Conservation (phyloP, 2,888 invertebrate species). For the Scaptomyza polygonia region DNA sequence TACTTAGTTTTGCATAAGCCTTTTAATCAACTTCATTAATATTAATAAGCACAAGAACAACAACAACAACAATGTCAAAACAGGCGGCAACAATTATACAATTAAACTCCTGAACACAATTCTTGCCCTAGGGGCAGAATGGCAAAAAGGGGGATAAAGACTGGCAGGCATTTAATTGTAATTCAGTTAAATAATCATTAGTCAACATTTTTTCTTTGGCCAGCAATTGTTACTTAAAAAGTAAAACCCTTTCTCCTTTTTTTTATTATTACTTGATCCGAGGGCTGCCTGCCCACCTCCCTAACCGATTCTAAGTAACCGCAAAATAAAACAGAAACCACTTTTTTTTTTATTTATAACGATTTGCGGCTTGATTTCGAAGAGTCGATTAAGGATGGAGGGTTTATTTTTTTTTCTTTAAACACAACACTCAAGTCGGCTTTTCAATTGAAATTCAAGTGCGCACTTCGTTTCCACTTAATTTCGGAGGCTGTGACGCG, state of each 20-base stretch:
- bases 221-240: background rate
- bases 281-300: background rate
- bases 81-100: conserved; percentile 54
- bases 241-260: conserved; percentile 44
- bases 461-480: conserved; percentile 76
- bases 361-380: conserved; percentile 27
- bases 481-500: conserved; percentile 71
- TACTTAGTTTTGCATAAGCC: conserved; percentile 71
- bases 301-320: conserved; percentile 29
- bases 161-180: conserved; percentile 64
- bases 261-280: background rate
- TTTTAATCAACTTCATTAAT: conserved; percentile 77
- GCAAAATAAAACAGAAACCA: conserved; percentile 25
- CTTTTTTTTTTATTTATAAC: conserved; percentile 62
- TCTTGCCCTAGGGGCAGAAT: conserved; percentile 24
- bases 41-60: conserved; percentile 64
- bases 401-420: background rate
- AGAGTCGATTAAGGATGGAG: background rate
- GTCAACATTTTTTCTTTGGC: conserved; percentile 50
- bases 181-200: conserved; percentile 80
- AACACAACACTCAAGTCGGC: conserved; percentile 1
- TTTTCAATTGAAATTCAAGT: conserved; percentile 78
- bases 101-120: too few relatives aligned
- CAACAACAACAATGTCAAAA: conserved; percentile 46
- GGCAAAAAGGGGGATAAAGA: background rate